A percentile compares a stretch with the other conserved stretches of the same genome.
Evolutionary conservation across 2,113 vertebrate species (phyloP).

Genomic region (Rhombomys opimus): DNA sequence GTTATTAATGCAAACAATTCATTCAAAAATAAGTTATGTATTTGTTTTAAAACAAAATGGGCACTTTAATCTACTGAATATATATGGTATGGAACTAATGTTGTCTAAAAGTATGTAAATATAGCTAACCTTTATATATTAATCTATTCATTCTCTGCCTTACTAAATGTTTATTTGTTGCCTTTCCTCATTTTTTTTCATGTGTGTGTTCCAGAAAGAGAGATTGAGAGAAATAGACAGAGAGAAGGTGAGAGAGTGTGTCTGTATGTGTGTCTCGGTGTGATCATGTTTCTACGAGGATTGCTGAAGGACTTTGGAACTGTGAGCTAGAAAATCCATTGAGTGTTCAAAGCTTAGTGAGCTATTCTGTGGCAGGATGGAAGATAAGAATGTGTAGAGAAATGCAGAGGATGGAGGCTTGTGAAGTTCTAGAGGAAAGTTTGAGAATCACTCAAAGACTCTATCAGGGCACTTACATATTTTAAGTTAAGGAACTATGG

Average conservation of each 20-base stretch:
- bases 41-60: conserved; percentile 4
- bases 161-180: background rate
- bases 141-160: background rate
- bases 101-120: background rate
- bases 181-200: no score
- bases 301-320: background rate
- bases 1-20: conserved; percentile 20
- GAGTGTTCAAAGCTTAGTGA: background rate
- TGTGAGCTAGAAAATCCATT: background rate
- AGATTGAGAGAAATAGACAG: background rate
- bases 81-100: background rate
- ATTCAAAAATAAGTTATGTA: background rate
- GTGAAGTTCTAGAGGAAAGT: background rate
- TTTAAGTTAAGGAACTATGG: background rate
- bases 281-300: no score
- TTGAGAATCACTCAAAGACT: background rate
- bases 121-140: background rate
- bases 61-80: background rate
- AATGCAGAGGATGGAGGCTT: background rate
- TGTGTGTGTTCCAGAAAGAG: background rate
- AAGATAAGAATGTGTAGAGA: background rate
- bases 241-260: background rate
- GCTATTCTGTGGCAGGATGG: background rate
- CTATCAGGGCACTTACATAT: background rate
- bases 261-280: no score